Evolutionary conservation across 1,140 invertebrate genomes (phyloP), one percentile per base, ranked within the genome.

Genomic region (Leptopilina boulardi): DNA sequence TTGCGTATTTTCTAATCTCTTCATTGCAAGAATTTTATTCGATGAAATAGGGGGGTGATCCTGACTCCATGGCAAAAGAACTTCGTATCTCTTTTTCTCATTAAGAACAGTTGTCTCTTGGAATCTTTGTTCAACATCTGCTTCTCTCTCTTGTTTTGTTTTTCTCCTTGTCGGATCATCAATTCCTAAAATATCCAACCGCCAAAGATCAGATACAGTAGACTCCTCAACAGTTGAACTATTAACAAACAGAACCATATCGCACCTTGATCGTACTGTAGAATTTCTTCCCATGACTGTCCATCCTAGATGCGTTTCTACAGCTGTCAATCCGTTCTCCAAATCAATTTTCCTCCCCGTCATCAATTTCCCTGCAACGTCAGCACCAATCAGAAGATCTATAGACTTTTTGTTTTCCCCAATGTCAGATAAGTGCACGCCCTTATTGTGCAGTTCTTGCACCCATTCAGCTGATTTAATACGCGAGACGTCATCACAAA

Each of bases 151-250:
- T 44, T 77, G 41, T 19, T 44, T 54, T 15, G 79, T 75, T 66
- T 76, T 78, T 15, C 71, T 81, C 75, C 85, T 82, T 3, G 73
- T 73, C 8, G 85, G 85, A 72, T 90, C 87, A 18, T 30, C 73
- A n/a, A 90, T 89, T 19, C 89, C 88, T 10, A 90, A 38, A 6
- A 80, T 78, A 70, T 90, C 89, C 18, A 90, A 72, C 4, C 66
- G 41, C 88, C 89, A 91, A 21, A 91, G 81, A 51, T 89, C 82
- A 1, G 51, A 34, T 21, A 88, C 71, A 26, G 70, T 30, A 2
- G 70, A 34, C 9, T 81, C 71, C 11, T 26, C 59, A 4, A 47
- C 9, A 13, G 80, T 70, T 71, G 84, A 78, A 8, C 74, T 75
- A 13, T 74, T 77, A 3, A 77, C 76, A 8, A 73, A 71, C 30